Percentiles rank a stretch among this genome's conserved stretches.
phyloP scores from a whole-genome alignment of 2,888 invertebrate genomes.

The Scaptomyza flava region DNA sequence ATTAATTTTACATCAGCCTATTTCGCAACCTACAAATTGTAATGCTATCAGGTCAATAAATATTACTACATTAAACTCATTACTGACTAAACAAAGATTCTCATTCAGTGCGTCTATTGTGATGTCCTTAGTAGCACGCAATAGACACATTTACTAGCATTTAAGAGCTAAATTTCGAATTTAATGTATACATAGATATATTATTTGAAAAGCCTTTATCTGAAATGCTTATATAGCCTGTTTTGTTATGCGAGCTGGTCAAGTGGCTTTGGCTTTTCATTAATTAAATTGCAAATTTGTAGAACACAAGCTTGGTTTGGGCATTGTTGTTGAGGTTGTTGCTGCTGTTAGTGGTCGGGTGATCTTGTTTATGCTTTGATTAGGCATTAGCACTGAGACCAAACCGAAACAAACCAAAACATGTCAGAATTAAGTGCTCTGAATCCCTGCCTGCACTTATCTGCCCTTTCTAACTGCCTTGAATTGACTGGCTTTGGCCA shows the following conservation, averaged over 20 bases:
- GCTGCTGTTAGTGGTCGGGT: not conserved
- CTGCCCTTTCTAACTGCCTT: slow-evolving; percentile 1
- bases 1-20: too few relatives aligned
- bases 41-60: too few relatives aligned
- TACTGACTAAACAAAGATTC: not conserved
- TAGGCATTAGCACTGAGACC: slow-evolving; percentile 50
- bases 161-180: not conserved
- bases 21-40: not conserved
- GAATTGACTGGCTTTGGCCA: slow-evolving; percentile 20
- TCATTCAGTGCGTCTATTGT: not conserved
- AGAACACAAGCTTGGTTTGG: slow-evolving; percentile 14
- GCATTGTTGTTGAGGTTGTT: slow-evolving; percentile 5
- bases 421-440: slow-evolving; percentile 62
- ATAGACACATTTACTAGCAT: slow-evolving; percentile 23
- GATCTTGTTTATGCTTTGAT: slow-evolving; percentile 62
- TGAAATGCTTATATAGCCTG: slow-evolving; percentile 6
- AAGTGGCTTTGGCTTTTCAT: slow-evolving; percentile 64
- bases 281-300: slow-evolving; percentile 62
- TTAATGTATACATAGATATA: too few relatives aligned
- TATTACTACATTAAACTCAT: not conserved
- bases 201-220: not conserved
- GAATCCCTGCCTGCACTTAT: slow-evolving; percentile 33
- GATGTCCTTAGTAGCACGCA: not conserved
- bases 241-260: slow-evolving; percentile 18
- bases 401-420: slow-evolving; percentile 54